Conservation (phyloP, 2,888 invertebrate genomes). For the Diogma glabrata region DNA sequence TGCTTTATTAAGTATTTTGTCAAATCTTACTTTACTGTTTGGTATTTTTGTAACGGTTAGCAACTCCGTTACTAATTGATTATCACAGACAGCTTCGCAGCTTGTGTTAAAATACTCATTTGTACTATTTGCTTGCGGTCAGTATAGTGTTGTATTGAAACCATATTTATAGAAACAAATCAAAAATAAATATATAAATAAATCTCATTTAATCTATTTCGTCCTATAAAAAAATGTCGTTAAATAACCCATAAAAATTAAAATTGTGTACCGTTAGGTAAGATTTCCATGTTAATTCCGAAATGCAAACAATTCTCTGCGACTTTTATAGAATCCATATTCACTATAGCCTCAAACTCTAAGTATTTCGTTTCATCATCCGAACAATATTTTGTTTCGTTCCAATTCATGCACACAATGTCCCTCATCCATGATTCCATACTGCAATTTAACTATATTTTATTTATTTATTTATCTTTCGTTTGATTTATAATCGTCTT, state of each 20-base stretch:
- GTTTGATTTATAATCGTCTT: too few species aligned
- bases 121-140: background rate
- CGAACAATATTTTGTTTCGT: constrained; percentile 24
- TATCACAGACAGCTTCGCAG: constrained; percentile 28
- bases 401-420: constrained; percentile 49
- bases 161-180: too few species aligned
- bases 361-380: constrained; percentile 33
- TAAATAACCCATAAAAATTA: too few species aligned
- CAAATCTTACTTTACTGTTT: too few species aligned
- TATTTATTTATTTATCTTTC: too few species aligned
- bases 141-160: background rate
- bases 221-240: too few species aligned
- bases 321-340: constrained; percentile 27
- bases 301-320: constrained; percentile 38
- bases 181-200: too few species aligned
- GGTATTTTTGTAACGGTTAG: constrained; percentile 23
- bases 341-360: constrained; percentile 37
- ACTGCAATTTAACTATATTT: background rate
- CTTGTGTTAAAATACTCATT: constrained; percentile 24
- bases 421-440: constrained; percentile 37
- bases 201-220: too few species aligned
- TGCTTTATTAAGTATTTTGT: too few species aligned
- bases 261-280: background rate
- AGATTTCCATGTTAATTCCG: constrained; percentile 30
- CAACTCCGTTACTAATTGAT: constrained; percentile 23